Percentiles rank a stretch among this genome's conserved stretches.
Conservation (phyloP, 2,888 invertebrate species). For the Lithophane socia region DNA sequence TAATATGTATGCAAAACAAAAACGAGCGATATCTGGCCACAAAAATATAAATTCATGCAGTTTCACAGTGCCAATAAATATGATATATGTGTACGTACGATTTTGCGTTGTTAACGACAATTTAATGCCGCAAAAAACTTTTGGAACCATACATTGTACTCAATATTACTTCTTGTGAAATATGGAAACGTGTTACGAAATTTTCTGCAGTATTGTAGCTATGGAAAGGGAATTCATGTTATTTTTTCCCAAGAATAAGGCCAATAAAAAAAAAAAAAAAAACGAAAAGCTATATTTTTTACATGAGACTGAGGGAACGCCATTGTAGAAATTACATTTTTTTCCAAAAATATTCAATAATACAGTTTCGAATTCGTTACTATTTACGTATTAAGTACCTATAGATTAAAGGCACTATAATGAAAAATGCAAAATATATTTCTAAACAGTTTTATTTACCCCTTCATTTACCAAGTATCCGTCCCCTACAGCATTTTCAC, state of each 20-base stretch:
- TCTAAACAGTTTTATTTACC: no score
- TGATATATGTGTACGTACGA: constrained; percentile 19
- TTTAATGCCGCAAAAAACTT: constrained; percentile 51
- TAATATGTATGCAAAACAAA: background rate
- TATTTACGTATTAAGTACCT: no score
- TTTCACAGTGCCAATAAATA: constrained; percentile 28
- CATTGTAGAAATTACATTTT: no score
- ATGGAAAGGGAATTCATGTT: background rate
- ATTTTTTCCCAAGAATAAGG: background rate
- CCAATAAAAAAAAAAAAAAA: no score
- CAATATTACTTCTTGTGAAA: constrained; percentile 38
- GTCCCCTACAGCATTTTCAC: constrained; percentile 57
- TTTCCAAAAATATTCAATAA: no score
- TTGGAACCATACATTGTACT: constrained; percentile 13
- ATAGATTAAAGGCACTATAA: no score
- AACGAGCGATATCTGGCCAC: constrained; percentile 10
- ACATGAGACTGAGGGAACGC: no score
- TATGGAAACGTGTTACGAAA: constrained; percentile 5
- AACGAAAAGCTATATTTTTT: no score
- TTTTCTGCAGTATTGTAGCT: background rate
- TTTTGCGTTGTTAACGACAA: constrained; percentile 46
- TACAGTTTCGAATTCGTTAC: no score
- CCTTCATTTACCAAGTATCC: constrained; percentile 40
- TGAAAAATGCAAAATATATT: background rate
- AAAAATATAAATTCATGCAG: constrained; percentile 25